Base-by-base conservation (phyloP, 2,113 vertebrate genomes). In the Phyllostomus hastatus region DNA sequence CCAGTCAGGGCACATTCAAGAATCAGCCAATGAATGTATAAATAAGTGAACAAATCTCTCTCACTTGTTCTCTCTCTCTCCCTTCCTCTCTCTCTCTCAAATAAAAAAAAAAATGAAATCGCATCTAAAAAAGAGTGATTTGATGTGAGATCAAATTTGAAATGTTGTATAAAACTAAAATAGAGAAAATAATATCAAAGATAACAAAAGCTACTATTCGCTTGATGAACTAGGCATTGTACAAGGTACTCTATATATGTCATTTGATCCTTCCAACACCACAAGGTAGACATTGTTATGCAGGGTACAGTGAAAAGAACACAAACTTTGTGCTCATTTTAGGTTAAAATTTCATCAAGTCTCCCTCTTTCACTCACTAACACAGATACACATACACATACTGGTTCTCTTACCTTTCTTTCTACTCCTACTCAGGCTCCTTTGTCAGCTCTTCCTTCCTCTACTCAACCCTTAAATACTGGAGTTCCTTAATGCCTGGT, bases 271-370 rank as follows among this genome's bases (percentile, higher is more conserved):
- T 48, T 76, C 35, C 57, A 94, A 94, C n/a, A 64, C 41, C 73
- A 75, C 35, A 69, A 94, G 48, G 17, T 76, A 20, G 59, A n/a
- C 33, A 83, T 52, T 83, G 35, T 64, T 26, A 85, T 67, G 46
- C 9, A 94, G 43, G 69, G 10, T 72, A 88, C 54, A 89, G 24
- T 72, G 35, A 82, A 72, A 94, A 88, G 78, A 88, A 88, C 19
- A 81, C n/a, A 89, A 66, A 94, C 22, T 59, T 86, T 73, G 66
- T 73, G 10, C 14, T 94, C 38, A 94, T 70, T 75, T 70, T 59
- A 93, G 41, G 50, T 80, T 88, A 19, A 67, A 69, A 93, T 78
- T 88, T 88, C 91, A 79, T 70, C 67, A 87, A 87, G 33, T 79
- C n/a, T 61, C 88, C 52, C 54, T 75, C 43, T 67, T 64, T 76